Evolutionary conservation across 1,140 invertebrate species (phyloP), one percentile per base, ranked within the genome.

Genomic region (Drosophila mojavensis): DNA sequence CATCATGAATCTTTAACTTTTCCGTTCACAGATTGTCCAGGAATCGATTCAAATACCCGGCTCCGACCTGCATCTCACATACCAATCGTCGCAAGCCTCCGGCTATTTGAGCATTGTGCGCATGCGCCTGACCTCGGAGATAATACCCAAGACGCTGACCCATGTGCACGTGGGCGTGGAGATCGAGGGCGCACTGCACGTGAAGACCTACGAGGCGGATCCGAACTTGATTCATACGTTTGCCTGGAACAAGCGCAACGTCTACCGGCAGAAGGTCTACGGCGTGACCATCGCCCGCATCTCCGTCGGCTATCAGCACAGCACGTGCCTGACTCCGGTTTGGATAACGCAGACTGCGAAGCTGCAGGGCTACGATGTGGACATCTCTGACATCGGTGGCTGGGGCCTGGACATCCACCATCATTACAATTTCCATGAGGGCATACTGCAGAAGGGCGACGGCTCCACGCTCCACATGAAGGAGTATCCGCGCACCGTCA

Each of bases 371-470:
- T 99, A 98, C 93, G 98, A 99, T 92, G 97, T 99, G 33, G 97
- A 98, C 76, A 98, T 99, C 65, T 98, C 98, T 0, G 97, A 99
- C 91, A 97, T 99, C 50, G 98, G 98, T 1, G 98, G 97, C 10
- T 99, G 98, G 98, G 98, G 98, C 63, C 93, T 99, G 17, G 97
- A 99, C 90, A 98, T 99, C 61, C 98, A 99, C 93, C 98, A 99
- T 92, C 97, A 98, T 92, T 99, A 99, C 93, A 99, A 99, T 92
- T 98, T 98, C 94, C 97, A 98, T 85, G 97, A 99, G 94, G 98
- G 97, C 81, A 98, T 99, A 75, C 93, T 99, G 45, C 98, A 99
- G 92, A 98, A 98, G 92, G 98, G 98, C 26, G 98, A 99, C 92
- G 98, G 98, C 36, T 97, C 97, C 1, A 97, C 94, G 20, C 94